A percentile compares a stretch with the other conserved stretches of the same genome.
Conservation (phyloP, 2,113 vertebrate genomes). For the Nibea coibor region DNA sequence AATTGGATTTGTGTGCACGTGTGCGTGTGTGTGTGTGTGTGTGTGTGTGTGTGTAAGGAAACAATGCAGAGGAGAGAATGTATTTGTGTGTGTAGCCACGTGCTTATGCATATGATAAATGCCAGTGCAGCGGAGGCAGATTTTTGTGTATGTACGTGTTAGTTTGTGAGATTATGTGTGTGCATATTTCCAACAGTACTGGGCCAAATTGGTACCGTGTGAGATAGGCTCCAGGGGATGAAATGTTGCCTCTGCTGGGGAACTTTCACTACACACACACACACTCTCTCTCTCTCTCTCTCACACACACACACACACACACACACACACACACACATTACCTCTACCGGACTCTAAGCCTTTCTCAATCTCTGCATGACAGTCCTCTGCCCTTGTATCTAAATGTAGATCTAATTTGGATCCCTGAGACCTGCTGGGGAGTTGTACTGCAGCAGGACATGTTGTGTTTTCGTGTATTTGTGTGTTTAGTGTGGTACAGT, state of each 20-base stretch:
- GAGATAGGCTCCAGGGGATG: conserved; percentile 44
- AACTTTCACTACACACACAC: conserved; percentile 30
- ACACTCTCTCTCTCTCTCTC: not conserved
- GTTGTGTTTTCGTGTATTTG: conserved; percentile 20
- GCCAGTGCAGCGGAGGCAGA: conserved; percentile 15
- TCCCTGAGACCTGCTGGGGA: conserved; percentile 20
- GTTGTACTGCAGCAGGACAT: not conserved
- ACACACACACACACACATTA: conserved; percentile 7
- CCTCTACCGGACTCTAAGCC: conserved; percentile 17
- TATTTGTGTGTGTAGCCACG: conserved; percentile 2
- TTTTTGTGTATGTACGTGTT: not conserved
- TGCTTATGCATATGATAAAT: conserved; percentile 1
- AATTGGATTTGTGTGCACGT: conserved; percentile 27
- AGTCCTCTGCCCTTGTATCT: conserved; percentile 39
- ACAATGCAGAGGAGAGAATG: not conserved
- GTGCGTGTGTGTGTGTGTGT: not conserved
- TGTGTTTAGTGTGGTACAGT: conserved; percentile 20
- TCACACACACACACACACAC: conserved; percentile 12
- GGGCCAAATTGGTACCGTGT: conserved; percentile 49
- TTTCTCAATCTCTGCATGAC: conserved; percentile 38
- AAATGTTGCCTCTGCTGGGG: conserved; percentile 49
- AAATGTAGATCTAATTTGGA: conserved; percentile 55
- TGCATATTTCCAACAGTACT: conserved; percentile 41
- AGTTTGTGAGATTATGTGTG: conserved; percentile 34
- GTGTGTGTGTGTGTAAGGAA: not conserved